These are phyloP conservation scores for Onychostruthus taczanowskii DNA, from an alignment of 2,113 vertebrate genomes.

Conservation along the genomic window DNA sequence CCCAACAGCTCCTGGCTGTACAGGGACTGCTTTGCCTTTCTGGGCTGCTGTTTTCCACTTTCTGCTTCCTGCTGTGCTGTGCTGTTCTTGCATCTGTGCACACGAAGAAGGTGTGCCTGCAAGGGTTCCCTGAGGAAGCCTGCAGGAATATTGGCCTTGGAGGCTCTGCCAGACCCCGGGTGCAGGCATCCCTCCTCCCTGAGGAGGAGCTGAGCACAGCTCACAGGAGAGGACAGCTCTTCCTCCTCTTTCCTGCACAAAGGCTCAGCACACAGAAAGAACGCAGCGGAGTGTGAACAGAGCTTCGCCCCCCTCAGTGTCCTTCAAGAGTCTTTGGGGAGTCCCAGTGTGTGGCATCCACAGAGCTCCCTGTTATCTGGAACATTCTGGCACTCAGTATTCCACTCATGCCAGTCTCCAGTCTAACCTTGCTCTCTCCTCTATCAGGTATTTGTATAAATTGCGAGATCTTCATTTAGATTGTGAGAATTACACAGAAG, in stretches of 20 bases:
- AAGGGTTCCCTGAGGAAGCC: no score
- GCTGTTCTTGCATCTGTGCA: background rate
- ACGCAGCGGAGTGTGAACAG: background rate
- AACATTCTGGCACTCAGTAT: background rate
- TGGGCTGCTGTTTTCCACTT: background rate
- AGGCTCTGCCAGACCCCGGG: background rate
- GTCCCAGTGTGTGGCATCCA: background rate
- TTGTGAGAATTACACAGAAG: conserved; percentile 95
- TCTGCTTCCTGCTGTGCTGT: background rate
- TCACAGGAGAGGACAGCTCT: background rate
- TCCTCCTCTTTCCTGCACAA: background rate
- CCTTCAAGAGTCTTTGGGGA: background rate
- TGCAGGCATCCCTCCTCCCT: background rate
- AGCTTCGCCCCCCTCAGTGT: background rate
- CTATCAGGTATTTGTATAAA: conserved; percentile 93
- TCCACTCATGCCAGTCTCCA: background rate
- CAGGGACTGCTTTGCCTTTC: background rate
- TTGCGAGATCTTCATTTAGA: conserved; percentile 94
- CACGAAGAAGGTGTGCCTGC: rapidly evolving
- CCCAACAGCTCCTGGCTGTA: background rate
- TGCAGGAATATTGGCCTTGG: background rate
- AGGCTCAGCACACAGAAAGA: background rate
- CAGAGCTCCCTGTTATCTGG: background rate
- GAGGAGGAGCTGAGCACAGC: background rate
- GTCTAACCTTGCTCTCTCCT: background rate